Conservation (phyloP, 2,888 invertebrate species). For the Erebia palarica region DNA sequence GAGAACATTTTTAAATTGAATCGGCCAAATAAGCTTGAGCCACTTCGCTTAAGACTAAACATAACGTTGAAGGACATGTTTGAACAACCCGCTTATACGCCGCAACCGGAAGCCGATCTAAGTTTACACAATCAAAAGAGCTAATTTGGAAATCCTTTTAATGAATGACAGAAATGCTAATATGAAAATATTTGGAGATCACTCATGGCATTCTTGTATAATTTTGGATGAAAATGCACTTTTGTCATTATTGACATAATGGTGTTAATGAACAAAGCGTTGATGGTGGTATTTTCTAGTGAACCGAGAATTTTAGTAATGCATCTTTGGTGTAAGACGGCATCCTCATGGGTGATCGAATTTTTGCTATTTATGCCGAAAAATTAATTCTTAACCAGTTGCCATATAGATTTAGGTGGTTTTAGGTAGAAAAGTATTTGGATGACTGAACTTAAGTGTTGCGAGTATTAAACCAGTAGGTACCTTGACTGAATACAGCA, state of each 20-base stretch:
- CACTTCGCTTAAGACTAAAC: slow-evolving; percentile 45
- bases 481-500: too few relatives aligned
- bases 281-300: slow-evolving; percentile 14
- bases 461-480: not conserved
- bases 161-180: slow-evolving; percentile 23
- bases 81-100: slow-evolving; percentile 53
- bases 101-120: slow-evolving; percentile 50
- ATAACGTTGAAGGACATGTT: slow-evolving; percentile 48
- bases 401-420: too few relatives aligned
- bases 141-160: slow-evolving; percentile 37
- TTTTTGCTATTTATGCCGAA: not conserved
- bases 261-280: slow-evolving; percentile 11
- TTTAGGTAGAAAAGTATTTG: too few relatives aligned
- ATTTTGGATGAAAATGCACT: slow-evolving; percentile 11
- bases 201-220: not conserved
- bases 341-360: not conserved
- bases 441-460: not conserved
- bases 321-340: not conserved
- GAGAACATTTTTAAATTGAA: slow-evolving; percentile 3
- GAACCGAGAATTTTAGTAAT: not conserved
- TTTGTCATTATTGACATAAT: slow-evolving; percentile 11
- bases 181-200: slow-evolving; percentile 26
- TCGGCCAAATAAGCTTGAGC: slow-evolving; percentile 36
- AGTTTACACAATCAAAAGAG: slow-evolving; percentile 34
- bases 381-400: not conserved